Conservation (phyloP, 2,797 vertebrate genomes). For the Todus mexicanus region DNA sequence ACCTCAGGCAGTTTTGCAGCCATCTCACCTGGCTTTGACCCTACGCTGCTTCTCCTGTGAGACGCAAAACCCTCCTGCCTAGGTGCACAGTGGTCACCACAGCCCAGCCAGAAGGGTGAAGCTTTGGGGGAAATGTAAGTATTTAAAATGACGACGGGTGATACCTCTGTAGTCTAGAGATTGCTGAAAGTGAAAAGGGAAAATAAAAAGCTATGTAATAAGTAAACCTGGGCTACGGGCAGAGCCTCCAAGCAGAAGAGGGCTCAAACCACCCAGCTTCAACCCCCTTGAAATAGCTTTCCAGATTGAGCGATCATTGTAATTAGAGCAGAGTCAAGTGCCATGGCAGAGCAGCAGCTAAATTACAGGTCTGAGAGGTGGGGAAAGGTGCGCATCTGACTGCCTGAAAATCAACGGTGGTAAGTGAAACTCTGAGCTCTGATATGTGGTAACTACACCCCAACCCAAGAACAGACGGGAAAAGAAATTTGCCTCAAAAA, state of each 20-base stretch:
- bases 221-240: neutral
- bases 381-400: constrained; percentile 21
- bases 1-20: rapidly evolving
- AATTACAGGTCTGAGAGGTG: constrained; percentile 67
- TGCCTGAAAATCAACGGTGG: constrained; percentile 48
- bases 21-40: neutral
- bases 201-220: neutral
- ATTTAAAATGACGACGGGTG: neutral
- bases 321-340: constrained; percentile 62
- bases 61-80: neutral
- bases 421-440: constrained; percentile 16
- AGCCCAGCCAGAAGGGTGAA: rapidly evolving
- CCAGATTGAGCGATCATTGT: constrained; percentile 42
- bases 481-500: neutral
- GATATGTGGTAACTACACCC: neutral
- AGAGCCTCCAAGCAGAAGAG: neutral
- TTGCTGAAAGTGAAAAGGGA: neutral
- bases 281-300: constrained; percentile 35
- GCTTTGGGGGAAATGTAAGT: neutral
- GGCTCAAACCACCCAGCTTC: neutral
- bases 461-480: neutral
- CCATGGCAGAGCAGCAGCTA: constrained; percentile 51
- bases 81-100: rapidly evolving
- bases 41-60: rapidly evolving
- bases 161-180: neutral